Percentiles rank a stretch among this genome's conserved stretches.
phyloP scores from a whole-genome alignment of 2,797 vertebrate genomes.

The Hippocampus kuda region DNA sequence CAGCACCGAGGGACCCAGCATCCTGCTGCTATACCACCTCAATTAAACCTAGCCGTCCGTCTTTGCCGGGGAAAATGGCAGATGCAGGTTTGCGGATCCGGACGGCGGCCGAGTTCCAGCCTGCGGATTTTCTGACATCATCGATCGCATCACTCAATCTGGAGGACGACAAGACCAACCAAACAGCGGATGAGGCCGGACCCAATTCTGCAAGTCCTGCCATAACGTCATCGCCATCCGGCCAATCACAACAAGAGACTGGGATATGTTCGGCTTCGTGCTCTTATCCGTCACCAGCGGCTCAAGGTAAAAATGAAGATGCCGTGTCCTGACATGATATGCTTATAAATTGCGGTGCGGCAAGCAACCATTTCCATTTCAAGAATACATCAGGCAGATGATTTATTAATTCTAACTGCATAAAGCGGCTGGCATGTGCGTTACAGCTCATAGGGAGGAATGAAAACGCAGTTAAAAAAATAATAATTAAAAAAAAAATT shows the following conservation, averaged over 20 bases:
- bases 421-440: not conserved
- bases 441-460: not conserved
- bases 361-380: not conserved
- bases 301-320: constrained; percentile 42
- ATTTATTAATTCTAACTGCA: not conserved
- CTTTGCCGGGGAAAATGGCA: constrained; percentile 47
- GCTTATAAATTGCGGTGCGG: not conserved
- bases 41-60: constrained; percentile 36
- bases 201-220: constrained; percentile 65
- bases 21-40: constrained; percentile 33
- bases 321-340: not conserved
- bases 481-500: not conserved
- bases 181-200: constrained; percentile 72
- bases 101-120: constrained; percentile 60
- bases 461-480: not conserved
- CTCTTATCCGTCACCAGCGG: constrained; percentile 47
- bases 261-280: constrained; percentile 58
- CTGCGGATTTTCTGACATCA: constrained; percentile 66
- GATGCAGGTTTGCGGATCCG: constrained; percentile 69
- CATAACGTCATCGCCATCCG: constrained; percentile 60
- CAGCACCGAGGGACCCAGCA: constrained; percentile 25
- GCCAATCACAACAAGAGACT: constrained; percentile 63
- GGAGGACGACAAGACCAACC: constrained; percentile 69
- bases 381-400: not conserved
- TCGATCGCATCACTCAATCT: constrained; percentile 73